Conservation (phyloP, 1,140 invertebrate genomes). For the Tribolium castaneum region DNA sequence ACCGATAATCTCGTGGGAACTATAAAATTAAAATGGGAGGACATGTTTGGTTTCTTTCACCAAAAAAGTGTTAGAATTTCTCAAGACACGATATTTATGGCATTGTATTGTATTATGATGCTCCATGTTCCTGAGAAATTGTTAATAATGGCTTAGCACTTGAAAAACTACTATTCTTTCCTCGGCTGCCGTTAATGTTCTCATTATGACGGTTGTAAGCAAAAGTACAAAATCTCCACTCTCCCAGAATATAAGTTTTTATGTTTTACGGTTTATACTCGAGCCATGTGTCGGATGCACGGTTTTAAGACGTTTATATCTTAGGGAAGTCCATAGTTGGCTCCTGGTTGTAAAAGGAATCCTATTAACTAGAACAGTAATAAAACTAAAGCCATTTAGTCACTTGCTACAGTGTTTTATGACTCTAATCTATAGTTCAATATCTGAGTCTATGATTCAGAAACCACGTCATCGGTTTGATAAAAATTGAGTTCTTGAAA, state of each 20-base stretch:
- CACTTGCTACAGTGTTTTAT: background rate
- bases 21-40: constrained; percentile 8
- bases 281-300: background rate
- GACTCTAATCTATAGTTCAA: background rate
- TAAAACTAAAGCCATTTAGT: constrained; percentile 5
- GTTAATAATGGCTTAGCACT: background rate
- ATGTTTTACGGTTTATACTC: constrained; percentile 2
- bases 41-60: background rate
- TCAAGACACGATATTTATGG: background rate
- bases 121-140: background rate
- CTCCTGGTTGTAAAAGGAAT: constrained; percentile 13
- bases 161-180: background rate
- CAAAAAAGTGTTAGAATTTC: background rate
- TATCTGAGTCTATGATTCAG: background rate
- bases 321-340: background rate
- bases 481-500: no score
- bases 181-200: background rate
- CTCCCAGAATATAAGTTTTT: background rate
- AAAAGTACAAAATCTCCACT: background rate
- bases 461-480: no score
- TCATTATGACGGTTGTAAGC: background rate
- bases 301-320: constrained; percentile 10
- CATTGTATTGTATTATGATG: background rate
- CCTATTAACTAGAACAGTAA: constrained; percentile 13
- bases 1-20: constrained; percentile 5